These are phyloP conservation scores for Zygaena filipendulae DNA, from an alignment of 2,888 invertebrate genomes.

Conservation along the genomic window DNA sequence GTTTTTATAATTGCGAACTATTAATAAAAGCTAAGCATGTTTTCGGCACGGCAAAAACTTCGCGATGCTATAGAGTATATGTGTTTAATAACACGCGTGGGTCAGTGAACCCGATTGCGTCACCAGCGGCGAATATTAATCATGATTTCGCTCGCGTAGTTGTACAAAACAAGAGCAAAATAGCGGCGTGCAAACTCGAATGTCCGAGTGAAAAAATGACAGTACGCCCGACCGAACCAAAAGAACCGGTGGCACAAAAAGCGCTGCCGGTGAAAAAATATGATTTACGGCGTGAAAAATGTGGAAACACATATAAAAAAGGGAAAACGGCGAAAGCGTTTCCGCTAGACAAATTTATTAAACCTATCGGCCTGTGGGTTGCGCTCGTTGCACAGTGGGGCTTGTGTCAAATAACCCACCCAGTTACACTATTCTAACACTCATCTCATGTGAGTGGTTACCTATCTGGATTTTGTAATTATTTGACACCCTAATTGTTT, in stretches of 20 bases:
- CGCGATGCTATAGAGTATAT: too few species aligned
- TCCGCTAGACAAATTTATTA: conserved; percentile 65
- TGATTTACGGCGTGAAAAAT: conserved; percentile 69
- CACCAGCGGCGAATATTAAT: conserved; percentile 40
- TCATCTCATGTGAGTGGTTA: too few species aligned
- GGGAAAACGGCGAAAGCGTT: conserved; percentile 52
- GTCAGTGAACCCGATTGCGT: conserved; percentile 30
- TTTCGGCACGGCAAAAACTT: too few species aligned
- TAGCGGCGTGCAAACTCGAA: conserved; percentile 43
- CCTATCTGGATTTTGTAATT: too few species aligned
- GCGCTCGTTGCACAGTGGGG: conserved; percentile 29
- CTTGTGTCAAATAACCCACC: conserved; percentile 14
- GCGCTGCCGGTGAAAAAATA: conserved; percentile 66
- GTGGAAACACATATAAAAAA: conserved; percentile 66
- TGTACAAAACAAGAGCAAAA: conserved; percentile 38
- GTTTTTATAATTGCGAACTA: conserved; percentile 16
- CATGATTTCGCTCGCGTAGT: conserved; percentile 47
- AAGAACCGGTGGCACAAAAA: conserved; percentile 64
- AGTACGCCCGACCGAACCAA: conserved; percentile 58
- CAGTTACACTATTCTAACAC: too few species aligned
- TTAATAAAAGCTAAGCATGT: too few species aligned
- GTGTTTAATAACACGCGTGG: too few species aligned
- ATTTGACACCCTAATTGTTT: too few species aligned
- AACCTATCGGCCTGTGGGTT: conserved; percentile 46
- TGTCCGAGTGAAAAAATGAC: conserved; percentile 62